phyloP scores from a whole-genome alignment of 30 jellyfish, hydroid and myxozoan species.

The Turritopsis rubra region DNA sequence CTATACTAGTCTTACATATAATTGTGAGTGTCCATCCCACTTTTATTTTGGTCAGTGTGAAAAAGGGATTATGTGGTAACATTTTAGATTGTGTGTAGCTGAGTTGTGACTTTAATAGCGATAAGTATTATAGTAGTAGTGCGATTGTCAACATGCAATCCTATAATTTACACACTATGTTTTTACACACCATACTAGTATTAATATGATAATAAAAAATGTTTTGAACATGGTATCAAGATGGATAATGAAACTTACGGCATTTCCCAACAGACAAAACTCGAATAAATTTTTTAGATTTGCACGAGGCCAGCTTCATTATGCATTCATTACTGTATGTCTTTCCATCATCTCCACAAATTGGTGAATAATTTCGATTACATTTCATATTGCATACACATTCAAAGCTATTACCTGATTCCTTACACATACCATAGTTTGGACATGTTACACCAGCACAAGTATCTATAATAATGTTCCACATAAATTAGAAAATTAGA shows the following conservation, averaged over 20 bases:
- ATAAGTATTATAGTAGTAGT: too few relatives aligned
- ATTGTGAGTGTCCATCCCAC: too few relatives aligned
- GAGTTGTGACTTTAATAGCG: too few relatives aligned
- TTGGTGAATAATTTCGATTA: conserved; percentile 42
- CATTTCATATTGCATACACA: conserved; percentile 55
- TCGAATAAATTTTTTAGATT: conserved; percentile 43
- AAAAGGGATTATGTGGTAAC: too few relatives aligned
- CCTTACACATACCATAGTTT: conserved; percentile 45
- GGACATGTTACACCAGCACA: conserved; percentile 79
- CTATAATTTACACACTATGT: too few relatives aligned
- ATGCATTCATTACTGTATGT: conserved; percentile 60
- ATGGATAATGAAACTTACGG: conserved; percentile 36
- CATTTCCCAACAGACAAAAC: conserved; percentile 66
- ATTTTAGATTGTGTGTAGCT: too few relatives aligned
- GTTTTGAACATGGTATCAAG: conserved; percentile 1
- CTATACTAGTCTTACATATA: too few relatives aligned
- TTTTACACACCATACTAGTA: too few relatives aligned
- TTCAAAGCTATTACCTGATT: conserved; percentile 37
- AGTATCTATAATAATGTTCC: conserved; percentile 36
- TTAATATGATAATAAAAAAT: too few relatives aligned
- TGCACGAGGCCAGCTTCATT: conserved; percentile 52
- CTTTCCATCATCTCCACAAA: conserved; percentile 71
- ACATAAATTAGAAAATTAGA: not conserved
- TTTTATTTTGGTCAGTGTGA: too few relatives aligned
- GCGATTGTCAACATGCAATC: too few relatives aligned